phyloP scores from a whole-genome alignment of 2,888 invertebrate genomes.

The Pandemis corylana region DNA sequence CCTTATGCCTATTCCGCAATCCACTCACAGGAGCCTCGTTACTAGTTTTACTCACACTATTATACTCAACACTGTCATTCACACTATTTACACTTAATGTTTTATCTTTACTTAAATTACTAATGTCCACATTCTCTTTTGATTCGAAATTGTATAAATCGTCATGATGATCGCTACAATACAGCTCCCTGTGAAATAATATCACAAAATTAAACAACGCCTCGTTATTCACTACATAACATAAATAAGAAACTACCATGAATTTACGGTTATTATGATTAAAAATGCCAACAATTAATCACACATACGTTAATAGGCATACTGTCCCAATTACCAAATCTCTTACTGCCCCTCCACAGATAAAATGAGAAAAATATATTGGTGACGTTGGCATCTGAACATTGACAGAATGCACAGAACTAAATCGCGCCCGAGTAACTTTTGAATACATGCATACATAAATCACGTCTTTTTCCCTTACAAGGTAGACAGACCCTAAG shows the following conservation, averaged over 20 bases:
- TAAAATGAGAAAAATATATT: too few species aligned
- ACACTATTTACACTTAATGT: slow-evolving; percentile 52
- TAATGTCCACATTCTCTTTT: slow-evolving; percentile 66
- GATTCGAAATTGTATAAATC: slow-evolving; percentile 57
- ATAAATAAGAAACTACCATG: not conserved
- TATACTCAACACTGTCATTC: slow-evolving; percentile 57
- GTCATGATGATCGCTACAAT: slow-evolving; percentile 64
- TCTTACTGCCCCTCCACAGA: too few species aligned
- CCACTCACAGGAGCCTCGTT: slow-evolving; percentile 52
- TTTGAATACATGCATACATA: too few species aligned
- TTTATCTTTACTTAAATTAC: slow-evolving; percentile 57
- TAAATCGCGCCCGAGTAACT: too few species aligned
- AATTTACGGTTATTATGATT: too few species aligned
- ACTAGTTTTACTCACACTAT: slow-evolving; percentile 56
- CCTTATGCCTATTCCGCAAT: slow-evolving; percentile 59
- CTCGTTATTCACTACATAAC: not conserved
- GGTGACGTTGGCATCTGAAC: not conserved
- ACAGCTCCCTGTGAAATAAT: slow-evolving; percentile 66
- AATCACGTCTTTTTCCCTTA: too few species aligned
- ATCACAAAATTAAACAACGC: not conserved
- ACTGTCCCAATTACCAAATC: too few species aligned
- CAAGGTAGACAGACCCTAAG: too few species aligned
- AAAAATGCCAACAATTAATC: not conserved
- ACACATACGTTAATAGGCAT: too few species aligned
- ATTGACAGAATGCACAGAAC: too few species aligned